Evolutionary conservation across 2,888 invertebrate genomes (phyloP).

Genomic region (Chloromyia formosa): DNA sequence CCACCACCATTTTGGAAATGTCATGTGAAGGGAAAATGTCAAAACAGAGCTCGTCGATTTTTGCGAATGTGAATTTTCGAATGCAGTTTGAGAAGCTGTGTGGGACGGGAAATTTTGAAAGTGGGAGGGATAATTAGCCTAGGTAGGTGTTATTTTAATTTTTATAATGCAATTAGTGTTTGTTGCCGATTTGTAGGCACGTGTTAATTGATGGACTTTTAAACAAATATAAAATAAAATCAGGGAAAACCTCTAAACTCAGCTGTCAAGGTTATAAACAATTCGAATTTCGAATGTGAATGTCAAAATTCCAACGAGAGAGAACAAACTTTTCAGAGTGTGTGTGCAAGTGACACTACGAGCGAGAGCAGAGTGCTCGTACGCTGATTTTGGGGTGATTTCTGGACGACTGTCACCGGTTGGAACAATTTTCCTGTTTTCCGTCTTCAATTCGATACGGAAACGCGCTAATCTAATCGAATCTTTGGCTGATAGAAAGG

Average conservation of each 20-base stretch:
- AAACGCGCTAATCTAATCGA: slow-evolving; percentile 17
- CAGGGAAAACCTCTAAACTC: neutral
- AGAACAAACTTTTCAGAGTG: no score
- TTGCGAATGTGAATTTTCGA: neutral
- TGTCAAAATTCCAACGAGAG: slow-evolving; percentile 3
- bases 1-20: slow-evolving; percentile 49
- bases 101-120: neutral
- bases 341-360: no score
- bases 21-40: slow-evolving; percentile 40
- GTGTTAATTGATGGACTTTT: no score
- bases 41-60: neutral
- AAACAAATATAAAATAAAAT: neutral
- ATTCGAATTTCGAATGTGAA: slow-evolving; percentile 27
- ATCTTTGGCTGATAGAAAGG: slow-evolving; percentile 35
- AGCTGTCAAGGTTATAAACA: neutral
- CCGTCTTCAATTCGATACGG: slow-evolving; percentile 8
- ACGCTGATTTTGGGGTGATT: neutral
- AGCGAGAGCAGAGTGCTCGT: neutral
- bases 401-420: slow-evolving; percentile 21
- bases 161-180: no score
- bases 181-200: no score
- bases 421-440: slow-evolving; percentile 8
- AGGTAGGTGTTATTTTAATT: no score
- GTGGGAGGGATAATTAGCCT: no score
- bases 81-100: neutral